Conservation (phyloP, 2,888 invertebrate species). For the Leucania comma region DNA sequence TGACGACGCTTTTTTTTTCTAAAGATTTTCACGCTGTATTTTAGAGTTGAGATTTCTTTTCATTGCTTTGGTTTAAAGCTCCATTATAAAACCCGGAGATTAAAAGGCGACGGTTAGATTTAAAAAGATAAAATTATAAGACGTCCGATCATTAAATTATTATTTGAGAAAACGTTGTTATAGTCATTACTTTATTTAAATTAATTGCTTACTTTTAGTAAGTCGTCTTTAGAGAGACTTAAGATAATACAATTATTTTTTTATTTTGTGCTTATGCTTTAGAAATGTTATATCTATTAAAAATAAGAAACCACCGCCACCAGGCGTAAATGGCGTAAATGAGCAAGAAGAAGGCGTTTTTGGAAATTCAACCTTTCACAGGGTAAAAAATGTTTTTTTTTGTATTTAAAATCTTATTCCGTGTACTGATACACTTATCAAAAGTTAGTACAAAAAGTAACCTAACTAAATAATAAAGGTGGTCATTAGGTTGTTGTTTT, state of each 20-base stretch:
- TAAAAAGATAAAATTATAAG: slow-evolving; percentile 43
- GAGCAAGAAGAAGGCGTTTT: too few relatives aligned
- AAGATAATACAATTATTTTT: background rate
- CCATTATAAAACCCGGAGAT: slow-evolving; percentile 34
- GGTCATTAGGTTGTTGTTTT: too few relatives aligned
- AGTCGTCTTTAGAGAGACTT: too few relatives aligned
- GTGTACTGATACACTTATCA: too few relatives aligned
- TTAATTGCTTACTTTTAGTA: slow-evolving; percentile 15
- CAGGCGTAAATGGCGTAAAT: too few relatives aligned
- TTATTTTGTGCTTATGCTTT: background rate
- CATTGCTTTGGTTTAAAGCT: slow-evolving; percentile 40
- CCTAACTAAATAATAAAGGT: too few relatives aligned
- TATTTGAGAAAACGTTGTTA: slow-evolving; percentile 49
- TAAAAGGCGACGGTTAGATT: slow-evolving; percentile 32
- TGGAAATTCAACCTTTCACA: too few relatives aligned
- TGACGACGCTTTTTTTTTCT: slow-evolving; percentile 19
- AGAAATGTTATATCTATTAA: background rate
- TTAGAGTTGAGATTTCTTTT: slow-evolving; percentile 44
- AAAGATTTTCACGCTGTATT: slow-evolving; percentile 16
- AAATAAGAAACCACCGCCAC: too few relatives aligned
- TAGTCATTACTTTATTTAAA: slow-evolving; percentile 60
- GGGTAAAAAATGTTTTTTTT: too few relatives aligned
- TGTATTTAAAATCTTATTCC: too few relatives aligned
- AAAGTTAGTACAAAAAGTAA: too few relatives aligned
- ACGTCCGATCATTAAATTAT: slow-evolving; percentile 32